These are phyloP conservation scores for Tadarida brasiliensis DNA, from an alignment of 2,797 vertebrate genomes.

Conservation along the genomic window DNA sequence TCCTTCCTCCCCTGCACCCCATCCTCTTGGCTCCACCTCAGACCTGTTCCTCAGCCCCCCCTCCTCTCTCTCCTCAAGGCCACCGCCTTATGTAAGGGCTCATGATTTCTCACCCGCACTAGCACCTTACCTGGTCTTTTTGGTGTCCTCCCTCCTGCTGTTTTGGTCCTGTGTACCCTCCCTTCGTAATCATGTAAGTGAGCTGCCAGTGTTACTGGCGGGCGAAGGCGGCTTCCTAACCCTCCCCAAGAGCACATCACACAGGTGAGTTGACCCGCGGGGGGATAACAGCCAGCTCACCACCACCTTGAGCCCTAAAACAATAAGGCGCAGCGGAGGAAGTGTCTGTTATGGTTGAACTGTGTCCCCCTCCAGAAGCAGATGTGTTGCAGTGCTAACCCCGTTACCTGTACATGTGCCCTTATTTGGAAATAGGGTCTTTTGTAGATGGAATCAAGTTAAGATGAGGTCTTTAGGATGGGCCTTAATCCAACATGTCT, in stretches of 20 bases:
- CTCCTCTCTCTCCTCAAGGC: not conserved
- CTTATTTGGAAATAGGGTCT: not conserved
- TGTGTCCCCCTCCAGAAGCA: not conserved
- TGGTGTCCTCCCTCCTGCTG: not conserved
- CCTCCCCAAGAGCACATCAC: not conserved
- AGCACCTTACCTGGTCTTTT: not conserved
- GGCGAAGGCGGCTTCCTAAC: not conserved
- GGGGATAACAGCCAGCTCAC: not conserved
- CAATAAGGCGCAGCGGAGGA: not conserved
- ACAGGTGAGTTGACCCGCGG: not conserved
- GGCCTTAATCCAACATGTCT: not conserved
- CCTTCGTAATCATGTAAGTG: not conserved
- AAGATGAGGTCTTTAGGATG: not conserved
- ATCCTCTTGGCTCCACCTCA: not conserved
- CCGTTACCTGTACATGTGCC: not conserved
- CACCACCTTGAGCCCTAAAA: not conserved
- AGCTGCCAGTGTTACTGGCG: not conserved
- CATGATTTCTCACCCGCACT: not conserved
- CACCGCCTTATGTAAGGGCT: not conserved
- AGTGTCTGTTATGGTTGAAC: not conserved
- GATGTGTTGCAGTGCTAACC: not conserved
- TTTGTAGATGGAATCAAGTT: not conserved
- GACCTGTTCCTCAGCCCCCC: not conserved
- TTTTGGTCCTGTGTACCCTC: not conserved
- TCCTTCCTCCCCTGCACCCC: not conserved